Evolutionary conservation across 1,140 invertebrate genomes (phyloP).

Genomic region (Papilio helenus): DNA sequence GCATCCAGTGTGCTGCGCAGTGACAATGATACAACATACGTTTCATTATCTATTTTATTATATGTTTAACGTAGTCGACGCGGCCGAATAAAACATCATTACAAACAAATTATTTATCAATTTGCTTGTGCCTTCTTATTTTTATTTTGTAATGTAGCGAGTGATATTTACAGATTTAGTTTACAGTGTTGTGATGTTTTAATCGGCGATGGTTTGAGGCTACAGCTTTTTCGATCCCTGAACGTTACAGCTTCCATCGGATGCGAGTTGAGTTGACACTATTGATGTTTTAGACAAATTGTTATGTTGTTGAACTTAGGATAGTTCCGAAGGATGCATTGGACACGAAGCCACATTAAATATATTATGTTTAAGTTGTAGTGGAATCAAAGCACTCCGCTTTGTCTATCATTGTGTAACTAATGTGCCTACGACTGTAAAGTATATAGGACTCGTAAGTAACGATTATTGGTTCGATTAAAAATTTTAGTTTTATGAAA

Average conservation of each 20-base stretch:
- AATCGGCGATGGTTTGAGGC: conserved; percentile 71
- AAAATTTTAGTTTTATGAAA: conserved; percentile 68
- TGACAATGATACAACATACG: conserved; percentile 80
- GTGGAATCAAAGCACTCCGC: conserved; percentile 77
- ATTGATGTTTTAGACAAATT: conserved; percentile 75
- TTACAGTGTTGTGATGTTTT: conserved; percentile 61
- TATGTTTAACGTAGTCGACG: conserved; percentile 70
- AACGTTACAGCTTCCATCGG: conserved; percentile 57
- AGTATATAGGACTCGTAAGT: conserved; percentile 79
- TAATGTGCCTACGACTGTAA: conserved; percentile 82
- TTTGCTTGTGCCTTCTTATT: conserved; percentile 79
- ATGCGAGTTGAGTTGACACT: conserved; percentile 68
- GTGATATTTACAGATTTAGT: conserved; percentile 79
- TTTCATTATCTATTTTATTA: conserved; percentile 79
- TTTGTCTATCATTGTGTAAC: conserved; percentile 78
- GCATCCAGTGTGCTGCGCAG: conserved; percentile 80
- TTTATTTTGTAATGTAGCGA: conserved; percentile 72
- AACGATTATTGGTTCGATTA: conserved; percentile 68
- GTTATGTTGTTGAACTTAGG: conserved; percentile 67
- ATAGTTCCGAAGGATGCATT: conserved; percentile 73
- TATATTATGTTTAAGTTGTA: conserved; percentile 73
- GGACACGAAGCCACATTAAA: conserved; percentile 64
- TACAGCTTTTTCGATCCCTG: conserved; percentile 74
- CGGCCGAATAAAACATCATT: conserved; percentile 68
- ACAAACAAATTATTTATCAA: conserved; percentile 77